Base-by-base conservation (phyloP, 1,140 invertebrate species). In the Propsilocerus akamusi region DNA sequence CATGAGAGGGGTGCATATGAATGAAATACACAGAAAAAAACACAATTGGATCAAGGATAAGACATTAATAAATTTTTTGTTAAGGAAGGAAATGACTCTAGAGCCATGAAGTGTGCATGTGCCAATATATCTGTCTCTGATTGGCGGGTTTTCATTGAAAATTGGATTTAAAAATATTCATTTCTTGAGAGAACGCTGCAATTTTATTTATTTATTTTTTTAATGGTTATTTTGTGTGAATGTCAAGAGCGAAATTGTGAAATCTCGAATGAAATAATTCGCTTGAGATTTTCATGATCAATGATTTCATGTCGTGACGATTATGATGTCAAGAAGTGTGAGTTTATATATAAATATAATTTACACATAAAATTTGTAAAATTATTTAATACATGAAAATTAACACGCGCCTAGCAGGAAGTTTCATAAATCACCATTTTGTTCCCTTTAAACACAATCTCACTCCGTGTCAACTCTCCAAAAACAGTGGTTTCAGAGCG, bases 61-160 rank as follows among this genome's bases (percentile, higher is more conserved):
- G 34, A 41, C 17, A 41, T 41, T 41, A 41, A 41, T 41, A 41
- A 41, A 41, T 41, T 41, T 41, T 17, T 20, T 41, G 34, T 41
- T 41, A 41, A 41, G 34, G 22, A 41, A 41, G 34, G 34, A 41
- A 8, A 14, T 41, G 34, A n/a, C 28, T 11, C n/a, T 11, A 11
- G 10, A 30, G n/a, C n/a, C n/a, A n/a, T n/a, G n/a, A n/a, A n/a
- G n/a, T n/a, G n/a, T n/a, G n/a, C n/a, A n/a, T n/a, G n/a, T n/a
- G n/a, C n/a, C n/a, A n/a, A n/a, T n/a, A n/a, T n/a, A n/a, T n/a
- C n/a, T n/a, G n/a, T n/a, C n/a, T n/a, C n/a, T n/a, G n/a, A n/a
- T n/a, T n/a, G n/a, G n/a, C n/a, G n/a, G n/a, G n/a, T n/a, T n/a
- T n/a, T n/a, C n/a, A n/a, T n/a, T n/a, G n/a, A n/a, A n/a, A n/a